Base-by-base conservation (phyloP, 2,797 vertebrate species). In the Neostethus bicornis region DNA sequence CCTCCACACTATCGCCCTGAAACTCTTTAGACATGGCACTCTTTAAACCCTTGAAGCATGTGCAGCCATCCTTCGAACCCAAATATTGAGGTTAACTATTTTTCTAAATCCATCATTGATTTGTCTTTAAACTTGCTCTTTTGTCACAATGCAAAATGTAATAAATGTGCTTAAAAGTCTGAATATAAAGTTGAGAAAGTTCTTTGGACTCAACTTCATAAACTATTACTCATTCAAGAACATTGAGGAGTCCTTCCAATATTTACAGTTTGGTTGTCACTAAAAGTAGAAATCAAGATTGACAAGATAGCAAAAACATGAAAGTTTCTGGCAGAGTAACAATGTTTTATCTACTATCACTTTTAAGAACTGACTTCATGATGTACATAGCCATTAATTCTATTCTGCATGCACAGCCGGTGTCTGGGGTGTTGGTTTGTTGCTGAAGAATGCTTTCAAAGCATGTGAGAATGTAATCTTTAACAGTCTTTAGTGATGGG, bases 401-500 rank as follows among this genome's bases (percentile, higher is more conserved):
- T 76, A 57, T 77, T 82, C 75, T 77, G 69, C 57, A 76, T 79
- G 68, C 75, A 65, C 69, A 71, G 74, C 43, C 45, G 39, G 67
- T 32, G 69, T 83, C 87, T 71, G 54, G 77, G 79, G 73, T 73
- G 64, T 83, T 79, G 72, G 80, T 80, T 83, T 80, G 82, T 82
- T 77, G 62, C 72, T 83, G 68, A 86, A 88, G 79, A 87, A 85
- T 85, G 82, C 78, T 74, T 83, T 85, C 76, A 81, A 79, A 83
- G 80, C 82, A 82, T 62, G 63, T 72, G 69, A 81, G 61, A 73
- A 80, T 82, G 84, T 87, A 87, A 90, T 89, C 87, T 87, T 83
- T 79, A 87, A 77, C 78, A 83, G 75, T 79, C 85, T 87, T 87
- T 84, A 86, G 85, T 75, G 77, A 69, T 80, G 78, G 73, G 54